These are phyloP conservation scores for Clupea harengus DNA, from an alignment of 2,113 vertebrate genomes.

Conservation along the genomic window DNA sequence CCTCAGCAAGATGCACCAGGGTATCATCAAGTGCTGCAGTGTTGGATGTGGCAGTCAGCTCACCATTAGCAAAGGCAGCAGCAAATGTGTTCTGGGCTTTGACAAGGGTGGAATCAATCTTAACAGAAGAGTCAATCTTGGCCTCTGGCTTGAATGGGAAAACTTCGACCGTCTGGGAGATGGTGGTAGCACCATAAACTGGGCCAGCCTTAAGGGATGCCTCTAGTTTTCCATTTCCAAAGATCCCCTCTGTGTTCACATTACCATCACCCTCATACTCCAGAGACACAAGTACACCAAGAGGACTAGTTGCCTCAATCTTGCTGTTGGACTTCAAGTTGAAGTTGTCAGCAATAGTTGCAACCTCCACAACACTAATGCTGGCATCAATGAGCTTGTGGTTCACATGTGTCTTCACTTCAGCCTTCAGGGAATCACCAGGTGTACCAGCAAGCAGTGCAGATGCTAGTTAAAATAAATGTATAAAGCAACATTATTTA, in stretches of 20 bases:
- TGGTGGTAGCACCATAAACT: constrained; percentile 64
- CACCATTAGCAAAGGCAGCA: constrained; percentile 65
- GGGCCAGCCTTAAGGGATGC: constrained; percentile 72
- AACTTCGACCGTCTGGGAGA: constrained; percentile 62
- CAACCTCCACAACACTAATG: constrained; percentile 67
- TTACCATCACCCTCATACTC: constrained; percentile 62
- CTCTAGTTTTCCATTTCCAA: constrained; percentile 65
- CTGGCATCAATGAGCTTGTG: constrained; percentile 80
- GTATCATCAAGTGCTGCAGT: constrained; percentile 75
- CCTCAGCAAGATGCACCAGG: constrained; percentile 75
- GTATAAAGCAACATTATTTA: neutral
- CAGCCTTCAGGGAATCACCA: constrained; percentile 62
- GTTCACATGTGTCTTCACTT: constrained; percentile 70
- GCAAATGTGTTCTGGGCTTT: constrained; percentile 74
- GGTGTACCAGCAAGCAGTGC: constrained; percentile 66
- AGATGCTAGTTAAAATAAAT: constrained; percentile 70
- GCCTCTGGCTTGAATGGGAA: constrained; percentile 63
- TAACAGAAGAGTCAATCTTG: constrained; percentile 73
- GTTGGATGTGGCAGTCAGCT: constrained; percentile 71
- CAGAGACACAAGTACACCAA: constrained; percentile 73
- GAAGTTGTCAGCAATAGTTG: constrained; percentile 58
- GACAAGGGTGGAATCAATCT: constrained; percentile 77
- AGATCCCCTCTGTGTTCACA: constrained; percentile 63
- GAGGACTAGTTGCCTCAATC: constrained; percentile 71
- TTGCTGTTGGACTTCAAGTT: constrained; percentile 67